A percentile compares a stretch with the other conserved stretches of the same genome.
These are phyloP conservation scores for Adelphocoris suturalis DNA, from an alignment of 2,888 invertebrate genomes.

Conservation along the genomic window DNA sequence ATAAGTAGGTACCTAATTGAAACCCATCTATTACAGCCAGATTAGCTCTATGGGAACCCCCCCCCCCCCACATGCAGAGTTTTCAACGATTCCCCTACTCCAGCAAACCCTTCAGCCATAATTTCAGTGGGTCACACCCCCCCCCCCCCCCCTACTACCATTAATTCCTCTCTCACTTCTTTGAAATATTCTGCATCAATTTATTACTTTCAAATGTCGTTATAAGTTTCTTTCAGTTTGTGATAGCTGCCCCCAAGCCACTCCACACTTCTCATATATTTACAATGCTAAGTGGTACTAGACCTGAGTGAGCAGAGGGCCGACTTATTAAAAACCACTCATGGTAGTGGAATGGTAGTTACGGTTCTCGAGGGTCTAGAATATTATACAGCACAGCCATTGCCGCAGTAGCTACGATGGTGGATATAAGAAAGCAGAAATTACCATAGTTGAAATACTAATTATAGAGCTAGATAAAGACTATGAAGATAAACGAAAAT, in stretches of 20 bases:
- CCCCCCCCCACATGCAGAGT: too few relatives aligned
- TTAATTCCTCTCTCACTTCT: neutral
- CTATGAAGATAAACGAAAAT: too few relatives aligned
- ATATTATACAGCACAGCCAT: neutral
- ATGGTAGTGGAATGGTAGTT: neutral
- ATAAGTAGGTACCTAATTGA: too few relatives aligned
- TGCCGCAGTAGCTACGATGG: neutral
- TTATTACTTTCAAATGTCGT: conserved; percentile 50
- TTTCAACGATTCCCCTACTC: neutral
- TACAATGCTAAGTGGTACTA: neutral
- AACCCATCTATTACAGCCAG: too few relatives aligned
- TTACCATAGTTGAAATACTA: neutral
- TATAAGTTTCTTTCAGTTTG: conserved; percentile 30
- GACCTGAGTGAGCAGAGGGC: conserved; percentile 3
- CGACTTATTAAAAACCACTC: conserved; percentile 40
- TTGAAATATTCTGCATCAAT: conserved; percentile 29
- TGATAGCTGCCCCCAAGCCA: neutral
- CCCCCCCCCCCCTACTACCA: neutral
- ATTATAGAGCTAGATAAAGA: too few relatives aligned
- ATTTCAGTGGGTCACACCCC: neutral
- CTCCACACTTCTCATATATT: neutral
- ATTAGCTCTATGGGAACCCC: too few relatives aligned
- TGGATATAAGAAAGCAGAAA: neutral
- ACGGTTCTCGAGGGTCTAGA: neutral
- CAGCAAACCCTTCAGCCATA: neutral